Percentiles rank a stretch among this genome's conserved stretches.
Evolutionary conservation across 1,140 invertebrate genomes (phyloP).

Genomic region (Penaeus indicus): DNA sequence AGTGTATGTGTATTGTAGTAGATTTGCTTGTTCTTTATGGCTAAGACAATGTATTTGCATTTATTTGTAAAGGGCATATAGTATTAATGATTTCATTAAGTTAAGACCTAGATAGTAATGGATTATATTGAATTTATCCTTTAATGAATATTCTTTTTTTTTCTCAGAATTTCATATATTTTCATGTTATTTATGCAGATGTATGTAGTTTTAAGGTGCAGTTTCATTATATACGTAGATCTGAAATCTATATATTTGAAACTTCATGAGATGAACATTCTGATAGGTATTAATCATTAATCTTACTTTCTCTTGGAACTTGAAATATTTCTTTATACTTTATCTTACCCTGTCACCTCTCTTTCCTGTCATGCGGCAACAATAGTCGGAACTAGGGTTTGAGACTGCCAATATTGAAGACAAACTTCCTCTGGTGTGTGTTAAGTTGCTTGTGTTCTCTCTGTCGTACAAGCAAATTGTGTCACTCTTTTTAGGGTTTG

Average conservation of each 20-base stretch:
- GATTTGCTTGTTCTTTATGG: no score
- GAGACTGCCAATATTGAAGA: slow-evolving; percentile 64
- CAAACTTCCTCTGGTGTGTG: slow-evolving; percentile 65
- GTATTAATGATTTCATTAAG: no score
- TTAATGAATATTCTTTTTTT: no score
- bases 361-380: slow-evolving; percentile 33
- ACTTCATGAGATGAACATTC: no score
- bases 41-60: no score
- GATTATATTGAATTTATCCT: no score
- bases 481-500: no score
- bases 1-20: no score
- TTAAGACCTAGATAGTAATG: no score
- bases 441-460: slow-evolving; percentile 24
- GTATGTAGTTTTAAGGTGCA: background rate
- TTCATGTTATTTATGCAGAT: slow-evolving; percentile 4
- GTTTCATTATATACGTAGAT: background rate
- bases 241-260: background rate
- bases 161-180: no score
- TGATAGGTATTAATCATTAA: background rate
- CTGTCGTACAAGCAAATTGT: background rate
- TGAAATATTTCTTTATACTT: slow-evolving; percentile 7
- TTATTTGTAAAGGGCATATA: no score
- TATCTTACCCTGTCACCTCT: slow-evolving; percentile 23
- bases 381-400: slow-evolving; percentile 64
- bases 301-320: background rate